These are phyloP conservation scores for Xylota segnis DNA, from an alignment of 2,888 invertebrate species.

Conservation along the genomic window DNA sequence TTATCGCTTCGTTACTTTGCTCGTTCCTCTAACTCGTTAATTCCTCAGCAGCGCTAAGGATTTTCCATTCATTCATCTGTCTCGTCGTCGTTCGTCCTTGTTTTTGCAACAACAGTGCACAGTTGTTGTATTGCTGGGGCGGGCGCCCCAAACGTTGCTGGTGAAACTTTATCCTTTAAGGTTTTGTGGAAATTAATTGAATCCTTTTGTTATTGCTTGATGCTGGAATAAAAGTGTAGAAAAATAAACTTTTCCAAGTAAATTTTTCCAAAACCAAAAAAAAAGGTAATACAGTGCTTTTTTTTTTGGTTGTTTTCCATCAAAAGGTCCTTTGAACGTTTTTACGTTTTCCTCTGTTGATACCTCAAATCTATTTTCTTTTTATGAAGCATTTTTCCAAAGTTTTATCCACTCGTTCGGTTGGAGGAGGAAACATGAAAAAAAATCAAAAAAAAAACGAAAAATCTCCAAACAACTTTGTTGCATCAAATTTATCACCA, in stretches of 20 bases:
- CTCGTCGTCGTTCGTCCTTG: constrained; percentile 1
- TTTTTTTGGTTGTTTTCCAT: no score
- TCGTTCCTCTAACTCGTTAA: constrained; percentile 29
- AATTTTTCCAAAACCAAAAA: background rate
- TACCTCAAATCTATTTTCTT: background rate
- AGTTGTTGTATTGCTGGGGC: no score
- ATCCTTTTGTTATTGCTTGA: constrained; percentile 30
- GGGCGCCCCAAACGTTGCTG: background rate
- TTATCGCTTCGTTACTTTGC: constrained; percentile 36
- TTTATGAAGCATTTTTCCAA: constrained; percentile 13
- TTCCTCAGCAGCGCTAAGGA: constrained; percentile 1
- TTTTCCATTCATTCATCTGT: constrained; percentile 33
- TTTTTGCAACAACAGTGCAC: constrained; percentile 7
- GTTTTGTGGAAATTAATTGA: constrained; percentile 55
- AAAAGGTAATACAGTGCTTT: background rate
- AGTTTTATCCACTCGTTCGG: constrained; percentile 24
- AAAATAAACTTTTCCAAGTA: background rate
- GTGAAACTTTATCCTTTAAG: constrained; percentile 52
- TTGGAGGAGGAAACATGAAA: background rate
- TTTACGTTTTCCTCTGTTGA: background rate
- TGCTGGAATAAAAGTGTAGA: constrained; percentile 16
- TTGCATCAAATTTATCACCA: constrained; percentile 52
- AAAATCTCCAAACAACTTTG: constrained; percentile 28
- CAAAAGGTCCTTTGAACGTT: background rate
- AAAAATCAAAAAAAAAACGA: no score